These are phyloP conservation scores for Neoitamus cyanurus DNA, from an alignment of 2,888 invertebrate species.

Conservation along the genomic window DNA sequence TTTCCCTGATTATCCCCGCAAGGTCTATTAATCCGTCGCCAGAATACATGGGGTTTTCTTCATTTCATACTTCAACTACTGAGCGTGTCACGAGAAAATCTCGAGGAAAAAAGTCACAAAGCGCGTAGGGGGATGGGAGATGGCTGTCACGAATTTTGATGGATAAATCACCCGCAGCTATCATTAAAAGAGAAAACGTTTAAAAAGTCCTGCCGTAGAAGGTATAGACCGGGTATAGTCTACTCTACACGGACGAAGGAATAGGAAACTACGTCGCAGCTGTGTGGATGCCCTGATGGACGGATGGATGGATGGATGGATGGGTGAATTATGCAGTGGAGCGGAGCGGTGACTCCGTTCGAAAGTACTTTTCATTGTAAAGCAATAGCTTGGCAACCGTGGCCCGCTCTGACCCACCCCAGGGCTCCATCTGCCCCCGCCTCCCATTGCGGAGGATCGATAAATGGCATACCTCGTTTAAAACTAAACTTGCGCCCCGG, in stretches of 20 bases:
- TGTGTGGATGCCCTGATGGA: background rate
- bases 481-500: slow-evolving; percentile 50
- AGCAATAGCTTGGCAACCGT: slow-evolving; percentile 30
- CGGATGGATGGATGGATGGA: background rate
- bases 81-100: background rate
- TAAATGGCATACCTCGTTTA: slow-evolving; percentile 53
- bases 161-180: slow-evolving; percentile 43
- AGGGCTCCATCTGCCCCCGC: slow-evolving; percentile 14
- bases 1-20: slow-evolving; percentile 10
- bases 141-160: slow-evolving; percentile 37
- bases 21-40: background rate
- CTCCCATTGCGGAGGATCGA: slow-evolving; percentile 47
- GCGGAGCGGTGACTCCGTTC: background rate
- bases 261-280: background rate
- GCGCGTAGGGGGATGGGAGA: background rate
- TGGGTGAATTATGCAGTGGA: slow-evolving; percentile 20
- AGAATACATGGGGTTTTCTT: slow-evolving; percentile 1
- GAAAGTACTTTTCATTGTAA: slow-evolving; percentile 40
- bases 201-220: background rate
- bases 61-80: slow-evolving; percentile 1
- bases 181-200: slow-evolving; percentile 13
- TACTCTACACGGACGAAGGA: background rate
- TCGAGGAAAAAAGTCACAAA: slow-evolving; percentile 7
- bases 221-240: background rate
- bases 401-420: background rate